Conservation (phyloP, 2,888 invertebrate genomes). For the Mesorhabditis spiculigera region DNA sequence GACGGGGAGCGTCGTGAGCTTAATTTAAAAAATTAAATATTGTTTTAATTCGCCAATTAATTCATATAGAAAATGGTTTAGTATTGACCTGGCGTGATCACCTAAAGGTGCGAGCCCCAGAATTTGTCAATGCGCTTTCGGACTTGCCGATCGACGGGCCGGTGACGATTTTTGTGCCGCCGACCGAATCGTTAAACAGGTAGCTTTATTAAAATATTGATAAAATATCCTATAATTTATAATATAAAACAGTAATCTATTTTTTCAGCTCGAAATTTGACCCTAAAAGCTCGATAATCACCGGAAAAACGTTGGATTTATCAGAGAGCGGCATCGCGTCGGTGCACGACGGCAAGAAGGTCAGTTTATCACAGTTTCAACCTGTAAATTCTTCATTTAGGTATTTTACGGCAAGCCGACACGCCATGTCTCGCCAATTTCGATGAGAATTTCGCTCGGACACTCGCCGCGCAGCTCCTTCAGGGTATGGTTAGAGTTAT, state of each 20-base stretch:
- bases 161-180: neutral
- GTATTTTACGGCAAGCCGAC: neutral
- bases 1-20: neutral
- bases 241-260: neutral
- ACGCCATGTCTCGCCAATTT: neutral
- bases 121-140: neutral
- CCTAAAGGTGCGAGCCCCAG: neutral
- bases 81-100: neutral
- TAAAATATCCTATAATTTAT: neutral
- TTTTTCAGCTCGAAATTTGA: neutral
- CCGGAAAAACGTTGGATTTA: neutral
- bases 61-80: neutral
- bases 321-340: neutral
- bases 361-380: neutral
- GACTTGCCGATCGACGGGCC: neutral
- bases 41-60: too few species aligned
- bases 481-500: neutral
- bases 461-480: neutral
- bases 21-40: too few species aligned
- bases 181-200: neutral
- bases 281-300: neutral
- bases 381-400: constrained; percentile 1
- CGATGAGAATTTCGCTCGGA: neutral
- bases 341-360: neutral
- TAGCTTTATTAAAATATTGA: neutral